Evolutionary conservation across 2,113 vertebrate species (phyloP), one percentile per base, ranked within the genome.

Genomic region (Pteropus alecto): DNA sequence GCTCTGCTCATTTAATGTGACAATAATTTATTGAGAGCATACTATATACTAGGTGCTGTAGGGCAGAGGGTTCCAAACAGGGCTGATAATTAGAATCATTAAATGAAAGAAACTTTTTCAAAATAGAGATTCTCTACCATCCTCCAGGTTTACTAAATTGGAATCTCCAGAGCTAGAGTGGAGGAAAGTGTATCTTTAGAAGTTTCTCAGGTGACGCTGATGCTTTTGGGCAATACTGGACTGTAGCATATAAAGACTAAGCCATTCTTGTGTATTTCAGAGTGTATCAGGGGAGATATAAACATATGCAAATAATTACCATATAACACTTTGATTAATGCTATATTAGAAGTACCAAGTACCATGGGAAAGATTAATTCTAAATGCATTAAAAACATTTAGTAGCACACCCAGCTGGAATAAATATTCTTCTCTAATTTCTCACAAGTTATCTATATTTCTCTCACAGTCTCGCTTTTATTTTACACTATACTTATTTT

Each of bases 1-100:
- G 82, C 43, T 93, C 56, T 84, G n/a, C 54, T 94, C 88, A 96
- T 95, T 96, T 97, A 97, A 97, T 88, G 93, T 97, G 94, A 96
- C 92, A 95, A 96, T 68, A 95, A 96, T 95, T 96, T 91, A 97
- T 83, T 93, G 93, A 97, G 91, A 73, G 51, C 43, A 56, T 93
- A 94, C 94, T 96, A 97, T 61, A 85, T 41, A 95, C 74, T 87
- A 93, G 73, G 61, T 93, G 88, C 91, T 95, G 58, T 90, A 86
- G 95, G 96, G 91, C 73, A 94, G 35, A 10, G 46, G 63, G 46
- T 30, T 86, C 71, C 58, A 93, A 96, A 93, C 54, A 24, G 13
- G 30, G 22, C 51, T 96, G 54, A 82, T 91, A 71, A 82, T 87
- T n/a, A 96, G 56, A 93, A 90, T 93, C 84, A 93, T 54, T 87